phyloP scores from a whole-genome alignment of 2,797 vertebrate species.

The Myotis findleyi region DNA sequence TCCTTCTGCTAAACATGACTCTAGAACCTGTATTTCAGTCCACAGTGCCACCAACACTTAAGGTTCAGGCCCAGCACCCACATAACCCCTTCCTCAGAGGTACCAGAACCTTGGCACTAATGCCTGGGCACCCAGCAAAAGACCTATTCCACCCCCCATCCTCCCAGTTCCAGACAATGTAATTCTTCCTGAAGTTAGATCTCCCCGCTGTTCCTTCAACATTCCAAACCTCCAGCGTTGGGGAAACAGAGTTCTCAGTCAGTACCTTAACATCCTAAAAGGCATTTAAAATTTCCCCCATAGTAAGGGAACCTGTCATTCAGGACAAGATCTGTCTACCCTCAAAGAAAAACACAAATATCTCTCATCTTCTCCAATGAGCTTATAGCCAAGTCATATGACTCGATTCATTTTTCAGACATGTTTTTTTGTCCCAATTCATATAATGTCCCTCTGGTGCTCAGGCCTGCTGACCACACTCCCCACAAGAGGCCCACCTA shows the following conservation, averaged over 20 bases:
- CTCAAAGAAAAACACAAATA: background rate
- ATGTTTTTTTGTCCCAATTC: background rate
- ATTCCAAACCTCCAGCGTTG: background rate
- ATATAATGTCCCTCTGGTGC: too few relatives aligned
- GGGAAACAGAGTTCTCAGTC: background rate
- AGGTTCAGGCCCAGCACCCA: background rate
- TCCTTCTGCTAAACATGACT: background rate
- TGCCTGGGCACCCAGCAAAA: background rate
- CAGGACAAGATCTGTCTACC: background rate
- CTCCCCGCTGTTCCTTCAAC: background rate
- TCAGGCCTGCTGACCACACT: background rate
- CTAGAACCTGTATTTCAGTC: background rate
- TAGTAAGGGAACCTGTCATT: background rate
- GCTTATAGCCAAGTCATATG: background rate
- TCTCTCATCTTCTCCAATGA: background rate
- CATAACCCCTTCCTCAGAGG: background rate
- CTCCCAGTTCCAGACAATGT: background rate
- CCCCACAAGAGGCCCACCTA: too few relatives aligned
- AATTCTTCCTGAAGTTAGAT: background rate
- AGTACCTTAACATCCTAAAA: background rate
- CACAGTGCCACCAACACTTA: too few relatives aligned
- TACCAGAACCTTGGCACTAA: background rate
- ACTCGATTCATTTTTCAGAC: background rate
- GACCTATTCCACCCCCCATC: background rate
- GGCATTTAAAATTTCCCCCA: background rate